Base-by-base conservation (phyloP, 1,140 invertebrate species). In the Drosophila pallidifrons region DNA sequence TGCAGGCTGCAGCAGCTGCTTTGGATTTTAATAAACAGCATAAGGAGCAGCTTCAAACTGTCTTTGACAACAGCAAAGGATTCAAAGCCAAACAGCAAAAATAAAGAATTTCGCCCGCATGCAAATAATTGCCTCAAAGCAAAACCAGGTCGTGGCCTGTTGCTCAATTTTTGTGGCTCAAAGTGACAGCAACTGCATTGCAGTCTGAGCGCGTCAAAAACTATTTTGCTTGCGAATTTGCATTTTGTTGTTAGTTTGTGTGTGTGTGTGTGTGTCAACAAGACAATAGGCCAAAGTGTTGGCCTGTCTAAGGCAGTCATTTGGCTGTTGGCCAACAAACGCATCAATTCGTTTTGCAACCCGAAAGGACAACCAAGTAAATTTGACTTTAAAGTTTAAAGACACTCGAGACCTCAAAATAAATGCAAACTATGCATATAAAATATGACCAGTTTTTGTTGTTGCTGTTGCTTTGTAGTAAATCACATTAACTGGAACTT, bases 181-280 rank as follows among this genome's bases (percentile, higher is more conserved):
- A 78, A 86, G 60, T 87, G 82, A 87, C 82, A 86, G 64, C 76
- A 73, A 87, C 82, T 87, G 83, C 83, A 88, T 65, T 86, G 82
- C 82, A 83, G 82, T 66, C 66, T 65, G 77, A 58, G 71, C 76
- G 79, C 82, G 79, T 86, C 79, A 86, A 82, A 87, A 86, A 82
- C 71, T 87, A 82, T 86, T 86, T 25, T 75, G 76, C 57, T 79
- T 51, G 72, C 57, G 72, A 68, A 86, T 77, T 86, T 82, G 64
- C 82, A 75, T 79, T 73, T 73, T 76, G 43, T 67, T 76, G 63
- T 82, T 63, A 28, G 46, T 59, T 55, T 20, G 32, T 57, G 35
- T 45, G 20, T 20, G 20, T 16, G 16, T 20, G 20, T 20, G 20
- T 25, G 38, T 38, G 30, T 47, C 28, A 76, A 74, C 64, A 71